Evolutionary conservation across 2,797 vertebrate species (phyloP).

Genomic region (Sternotherus odoratus): DNA sequence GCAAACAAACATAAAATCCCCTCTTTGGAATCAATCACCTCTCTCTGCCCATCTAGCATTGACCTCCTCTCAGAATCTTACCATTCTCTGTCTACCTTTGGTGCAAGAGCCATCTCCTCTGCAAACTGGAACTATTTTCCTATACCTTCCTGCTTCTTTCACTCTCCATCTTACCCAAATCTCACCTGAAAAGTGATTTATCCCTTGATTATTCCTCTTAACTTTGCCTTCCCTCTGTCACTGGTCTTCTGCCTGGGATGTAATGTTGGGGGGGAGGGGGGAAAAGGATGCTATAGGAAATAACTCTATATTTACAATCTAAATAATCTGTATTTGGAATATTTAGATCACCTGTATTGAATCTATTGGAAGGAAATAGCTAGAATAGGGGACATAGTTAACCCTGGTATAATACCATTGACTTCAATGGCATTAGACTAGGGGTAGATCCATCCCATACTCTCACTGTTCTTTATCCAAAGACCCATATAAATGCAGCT

Average conservation of each 20-base stretch:
- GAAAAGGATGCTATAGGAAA: neutral
- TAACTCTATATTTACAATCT: neutral
- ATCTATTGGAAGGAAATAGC: neutral
- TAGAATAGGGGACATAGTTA: neutral
- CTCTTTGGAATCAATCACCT: neutral
- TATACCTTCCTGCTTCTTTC: neutral
- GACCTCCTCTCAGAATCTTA: neutral
- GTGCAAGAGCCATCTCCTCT: neutral
- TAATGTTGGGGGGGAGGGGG: neutral
- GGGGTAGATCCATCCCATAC: neutral
- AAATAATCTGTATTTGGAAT: neutral
- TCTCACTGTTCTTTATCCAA: neutral
- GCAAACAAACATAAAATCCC: neutral
- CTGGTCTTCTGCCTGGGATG: neutral
- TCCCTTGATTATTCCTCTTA: neutral
- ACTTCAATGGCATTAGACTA: neutral
- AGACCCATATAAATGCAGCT: neutral
- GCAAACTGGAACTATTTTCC: neutral
- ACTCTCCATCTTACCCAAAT: neutral
- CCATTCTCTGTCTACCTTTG: neutral
- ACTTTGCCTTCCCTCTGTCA: neutral
- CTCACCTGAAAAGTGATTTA: neutral
- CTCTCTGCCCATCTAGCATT: accelerated
- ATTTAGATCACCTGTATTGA: neutral
- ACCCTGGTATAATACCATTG: neutral